Evolutionary conservation across 2,888 invertebrate genomes (phyloP).

Genomic region (Calephelis perditalis): DNA sequence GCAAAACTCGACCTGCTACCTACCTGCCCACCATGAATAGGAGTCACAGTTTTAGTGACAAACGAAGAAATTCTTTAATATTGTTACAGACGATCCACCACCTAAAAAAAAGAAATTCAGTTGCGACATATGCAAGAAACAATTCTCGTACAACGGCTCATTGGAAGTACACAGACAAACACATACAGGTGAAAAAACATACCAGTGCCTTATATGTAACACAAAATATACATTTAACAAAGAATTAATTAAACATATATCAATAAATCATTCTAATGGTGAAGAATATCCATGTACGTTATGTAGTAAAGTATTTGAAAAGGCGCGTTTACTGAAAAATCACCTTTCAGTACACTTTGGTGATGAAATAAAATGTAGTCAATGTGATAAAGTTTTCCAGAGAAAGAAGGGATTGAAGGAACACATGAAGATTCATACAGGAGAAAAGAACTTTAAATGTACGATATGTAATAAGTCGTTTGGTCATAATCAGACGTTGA

Average conservation of each 20-base stretch:
- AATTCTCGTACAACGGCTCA: slow-evolving; percentile 45
- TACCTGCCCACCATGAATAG: too few relatives aligned
- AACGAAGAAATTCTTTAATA: slow-evolving; percentile 22
- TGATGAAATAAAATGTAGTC: slow-evolving; percentile 46
- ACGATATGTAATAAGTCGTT: slow-evolving; percentile 52
- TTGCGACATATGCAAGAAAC: slow-evolving; percentile 46
- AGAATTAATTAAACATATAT: slow-evolving; percentile 54
- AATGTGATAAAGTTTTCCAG: slow-evolving; percentile 55
- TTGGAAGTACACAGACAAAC: slow-evolving; percentile 44
- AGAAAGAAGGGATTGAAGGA: slow-evolving; percentile 59
- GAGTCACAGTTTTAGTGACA: too few relatives aligned
- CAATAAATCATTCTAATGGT: slow-evolving; percentile 39
- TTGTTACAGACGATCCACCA: slow-evolving; percentile 25
- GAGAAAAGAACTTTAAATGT: slow-evolving; percentile 53
- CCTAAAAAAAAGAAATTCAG: slow-evolving; percentile 35
- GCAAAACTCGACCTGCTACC: too few relatives aligned
- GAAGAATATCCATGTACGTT: slow-evolving; percentile 47
- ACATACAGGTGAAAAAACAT: slow-evolving; percentile 51
- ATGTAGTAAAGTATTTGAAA: slow-evolving; percentile 48
- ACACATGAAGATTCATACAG: slow-evolving; percentile 59
- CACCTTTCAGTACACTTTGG: slow-evolving; percentile 51
- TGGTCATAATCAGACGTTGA: slow-evolving; percentile 61
- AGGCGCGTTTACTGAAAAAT: slow-evolving; percentile 48
- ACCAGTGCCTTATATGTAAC: slow-evolving; percentile 50
- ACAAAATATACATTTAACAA: slow-evolving; percentile 47